Conservation (phyloP, 2,113 vertebrate species). For the Falco punctatus region DNA sequence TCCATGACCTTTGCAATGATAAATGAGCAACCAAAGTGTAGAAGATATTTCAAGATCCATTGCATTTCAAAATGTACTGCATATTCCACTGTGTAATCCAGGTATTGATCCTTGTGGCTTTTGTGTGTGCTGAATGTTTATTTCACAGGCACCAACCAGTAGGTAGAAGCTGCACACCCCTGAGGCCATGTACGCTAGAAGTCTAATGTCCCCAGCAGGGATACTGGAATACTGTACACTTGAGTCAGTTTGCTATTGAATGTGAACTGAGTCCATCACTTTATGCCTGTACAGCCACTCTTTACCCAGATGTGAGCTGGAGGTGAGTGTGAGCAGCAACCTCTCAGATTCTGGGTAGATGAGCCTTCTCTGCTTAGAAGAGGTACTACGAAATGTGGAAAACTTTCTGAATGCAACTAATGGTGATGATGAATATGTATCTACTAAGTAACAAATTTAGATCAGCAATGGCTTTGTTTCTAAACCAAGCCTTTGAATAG, state of each 20-base stretch:
- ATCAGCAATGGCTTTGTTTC: background rate
- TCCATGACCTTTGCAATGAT: slow-evolving; percentile 21
- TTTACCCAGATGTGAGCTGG: background rate
- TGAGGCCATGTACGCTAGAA: background rate
- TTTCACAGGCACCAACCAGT: background rate
- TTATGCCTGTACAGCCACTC: background rate
- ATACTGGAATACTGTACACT: background rate
- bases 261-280: background rate
- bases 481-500: background rate
- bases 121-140: background rate
- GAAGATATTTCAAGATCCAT: background rate
- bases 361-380: background rate
- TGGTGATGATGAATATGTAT: background rate
- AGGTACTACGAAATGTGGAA: background rate
- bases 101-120: background rate
- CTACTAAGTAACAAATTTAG: background rate
- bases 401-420: background rate
- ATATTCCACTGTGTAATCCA: background rate
- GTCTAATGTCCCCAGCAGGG: background rate
- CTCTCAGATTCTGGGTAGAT: background rate
- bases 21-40: background rate
- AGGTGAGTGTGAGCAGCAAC: background rate
- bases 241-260: background rate
- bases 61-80: background rate
- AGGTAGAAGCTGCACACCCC: background rate